Base-by-base conservation (phyloP, 2,113 vertebrate species). In the Ptilorrhoa leucosticta region DNA sequence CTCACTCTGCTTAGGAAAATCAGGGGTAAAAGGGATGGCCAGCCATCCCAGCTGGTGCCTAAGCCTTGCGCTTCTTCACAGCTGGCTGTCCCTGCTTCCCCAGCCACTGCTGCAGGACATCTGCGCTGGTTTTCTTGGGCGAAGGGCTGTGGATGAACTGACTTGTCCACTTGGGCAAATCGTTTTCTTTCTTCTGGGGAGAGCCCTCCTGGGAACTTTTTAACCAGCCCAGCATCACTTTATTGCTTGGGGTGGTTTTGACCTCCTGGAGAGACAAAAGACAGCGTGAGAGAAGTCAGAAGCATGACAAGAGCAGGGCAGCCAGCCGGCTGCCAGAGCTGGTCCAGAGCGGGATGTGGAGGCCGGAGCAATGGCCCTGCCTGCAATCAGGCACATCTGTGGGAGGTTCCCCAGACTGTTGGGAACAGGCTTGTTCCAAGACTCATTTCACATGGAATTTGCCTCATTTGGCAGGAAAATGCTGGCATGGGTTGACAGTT, bases 151-250 rank as follows among this genome's bases (percentile, higher is more conserved):
- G 94, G 57, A 97, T 95, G 93, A 98, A 97, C 78, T 98, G 96
- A 56, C 97, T 97, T 19, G 89, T 88, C 84, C 97, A 97, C 71
- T 84, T 97, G 39, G 95, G 69, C 6, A 70, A 51, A n/a, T 92
- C 45, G 0, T 97, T 76, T 94, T 98, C 96, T 97, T 98, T 96
- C 97, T 98, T 99, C 83, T 96, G 97, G 17, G 98, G 97, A 22
- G 98, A 94, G 28, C 97, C 89, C 69, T 96, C 94, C 28, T 93
- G 72, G 35, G 89, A 89, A 44, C 85, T 98, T 83, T 98, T 97
- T 86, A 99, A 97, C 99, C 99, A 99, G 58, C 95, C 97, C 96
- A 97, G 96, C 99, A 99, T 99, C 95, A 61, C 96, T 96, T 98
- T 99, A 88, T 98, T 98, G 93, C 98, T 98, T 44, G 97, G 97